Evolutionary conservation across 2,888 invertebrate genomes (phyloP).

Genomic region (Fragum whitleyi): DNA sequence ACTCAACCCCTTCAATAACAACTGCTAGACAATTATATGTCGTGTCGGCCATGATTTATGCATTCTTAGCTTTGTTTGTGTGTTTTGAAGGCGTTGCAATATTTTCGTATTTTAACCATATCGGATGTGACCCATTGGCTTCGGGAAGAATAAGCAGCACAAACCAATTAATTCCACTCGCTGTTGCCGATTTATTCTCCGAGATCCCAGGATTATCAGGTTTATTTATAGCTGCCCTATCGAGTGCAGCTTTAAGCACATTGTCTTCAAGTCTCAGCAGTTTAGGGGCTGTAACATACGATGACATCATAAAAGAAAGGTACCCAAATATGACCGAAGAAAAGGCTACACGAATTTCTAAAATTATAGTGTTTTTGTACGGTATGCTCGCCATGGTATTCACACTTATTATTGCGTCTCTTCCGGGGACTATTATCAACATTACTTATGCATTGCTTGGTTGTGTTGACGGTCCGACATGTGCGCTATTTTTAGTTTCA

Average conservation of each 20-base stretch:
- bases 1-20: conserved; percentile 7
- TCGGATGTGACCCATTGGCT: conserved; percentile 39
- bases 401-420: neutral
- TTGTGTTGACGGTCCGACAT: neutral
- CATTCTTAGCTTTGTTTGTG: neutral
- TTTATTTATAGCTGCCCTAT: conserved; percentile 47
- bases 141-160: conserved; percentile 33
- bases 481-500: conserved; percentile 1
- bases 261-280: conserved; percentile 51
- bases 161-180: conserved; percentile 40
- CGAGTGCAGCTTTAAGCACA: conserved; percentile 51
- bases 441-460: neutral
- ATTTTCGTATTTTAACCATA: conserved; percentile 43
- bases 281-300: conserved; percentile 50
- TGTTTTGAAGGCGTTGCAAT: conserved; percentile 38
- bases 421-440: neutral
- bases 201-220: conserved; percentile 47
- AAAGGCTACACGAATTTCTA: neutral
- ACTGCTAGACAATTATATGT: conserved; percentile 13
- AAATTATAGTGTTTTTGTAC: neutral
- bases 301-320: conserved; percentile 46
- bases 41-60: conserved; percentile 18
- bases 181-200: conserved; percentile 43
- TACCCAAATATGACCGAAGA: neutral
- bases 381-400: neutral